Evolutionary conservation across 2,113 vertebrate species (phyloP).

Genomic region (Lonchura striata): DNA sequence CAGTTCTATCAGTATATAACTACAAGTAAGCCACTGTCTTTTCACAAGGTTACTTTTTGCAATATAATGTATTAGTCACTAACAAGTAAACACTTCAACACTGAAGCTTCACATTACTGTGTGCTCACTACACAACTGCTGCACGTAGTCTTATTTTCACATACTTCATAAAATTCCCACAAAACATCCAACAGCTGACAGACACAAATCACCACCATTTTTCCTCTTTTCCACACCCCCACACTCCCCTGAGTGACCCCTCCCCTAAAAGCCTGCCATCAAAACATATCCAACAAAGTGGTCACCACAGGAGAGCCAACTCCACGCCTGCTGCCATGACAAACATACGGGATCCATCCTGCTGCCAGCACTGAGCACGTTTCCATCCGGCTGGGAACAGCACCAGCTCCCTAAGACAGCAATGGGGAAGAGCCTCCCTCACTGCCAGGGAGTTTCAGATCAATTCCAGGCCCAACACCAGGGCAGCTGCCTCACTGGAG

Average conservation of each 20-base stretch:
- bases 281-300: not conserved
- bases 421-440: not conserved
- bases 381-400: not conserved
- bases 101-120: not conserved
- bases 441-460: not conserved
- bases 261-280: not conserved
- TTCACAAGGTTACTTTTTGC: not conserved
- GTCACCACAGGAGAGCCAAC: not conserved
- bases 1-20: not conserved
- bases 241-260: not conserved
- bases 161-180: not conserved
- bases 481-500: not conserved
- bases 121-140: not conserved
- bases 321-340: rapidly evolving
- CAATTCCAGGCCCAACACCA: not conserved
- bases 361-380: rapidly evolving
- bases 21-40: not conserved
- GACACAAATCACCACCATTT: not conserved
- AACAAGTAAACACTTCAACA: not conserved
- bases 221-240: not conserved
- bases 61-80: not conserved
- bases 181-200: not conserved
- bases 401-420: not conserved
- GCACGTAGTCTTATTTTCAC: not conserved
- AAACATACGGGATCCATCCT: not conserved